Conservation (phyloP, 2,113 vertebrate species). For the Pseudolaguvia tuberculata region DNA sequence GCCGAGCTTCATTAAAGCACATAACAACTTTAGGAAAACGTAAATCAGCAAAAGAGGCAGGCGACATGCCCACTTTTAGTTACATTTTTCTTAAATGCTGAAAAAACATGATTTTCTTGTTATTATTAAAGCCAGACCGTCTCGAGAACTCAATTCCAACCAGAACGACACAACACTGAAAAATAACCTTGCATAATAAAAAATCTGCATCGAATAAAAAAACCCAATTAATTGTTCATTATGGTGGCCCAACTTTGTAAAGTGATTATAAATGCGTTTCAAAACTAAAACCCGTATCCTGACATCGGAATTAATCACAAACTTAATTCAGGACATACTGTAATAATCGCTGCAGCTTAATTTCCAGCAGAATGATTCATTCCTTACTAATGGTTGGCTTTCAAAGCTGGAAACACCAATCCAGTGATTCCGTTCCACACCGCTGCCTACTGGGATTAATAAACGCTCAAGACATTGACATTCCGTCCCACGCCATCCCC, state of each 20-base stretch:
- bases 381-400: not conserved
- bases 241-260: not conserved
- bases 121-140: not conserved
- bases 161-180: not conserved
- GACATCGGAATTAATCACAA: not conserved
- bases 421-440: not conserved
- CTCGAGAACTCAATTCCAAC: not conserved
- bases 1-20: constrained; percentile 1
- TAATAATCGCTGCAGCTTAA: not conserved
- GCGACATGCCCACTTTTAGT: too few relatives aligned
- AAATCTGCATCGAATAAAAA: too few relatives aligned
- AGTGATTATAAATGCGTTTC: not conserved
- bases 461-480: not conserved
- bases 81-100: not conserved
- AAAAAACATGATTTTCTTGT: not conserved
- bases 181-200: not conserved
- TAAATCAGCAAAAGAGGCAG: constrained; percentile 8
- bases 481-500: not conserved
- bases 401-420: not conserved
- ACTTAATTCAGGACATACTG: not conserved
- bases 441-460: not conserved
- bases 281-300: not conserved
- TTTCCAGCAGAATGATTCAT: not conserved
- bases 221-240: not conserved
- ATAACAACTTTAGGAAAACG: constrained; percentile 17